These are phyloP conservation scores for chimpanzee (Pan troglodytes) DNA, from an alignment of 2,113 vertebrate genomes.

Conservation along the genomic window NHGRI_mPanTro3-v2.1_pri NC_072402.2:58456001-58456500, in stretches of 20 bases:
- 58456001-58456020: neutral
- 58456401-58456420: neutral
- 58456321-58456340: neutral
- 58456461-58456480: neutral
- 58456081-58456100: neutral
- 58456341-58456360: neutral
- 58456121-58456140: neutral
- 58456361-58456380: neutral
- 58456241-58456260: neutral
- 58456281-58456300: neutral
- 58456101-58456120: neutral
- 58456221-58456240: neutral
- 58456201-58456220: neutral
- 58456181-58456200: neutral
- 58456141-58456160: neutral
- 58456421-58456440: neutral
- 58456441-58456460: slow-evolving; percentile 8
- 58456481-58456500: neutral
- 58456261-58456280: neutral
- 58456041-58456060: neutral
- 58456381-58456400: neutral
- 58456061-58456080: neutral
- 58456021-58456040: neutral
- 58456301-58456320: neutral
- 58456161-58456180: neutral